Base-by-base conservation (phyloP, 2,888 invertebrate species). In the Aphidius colemani region DNA sequence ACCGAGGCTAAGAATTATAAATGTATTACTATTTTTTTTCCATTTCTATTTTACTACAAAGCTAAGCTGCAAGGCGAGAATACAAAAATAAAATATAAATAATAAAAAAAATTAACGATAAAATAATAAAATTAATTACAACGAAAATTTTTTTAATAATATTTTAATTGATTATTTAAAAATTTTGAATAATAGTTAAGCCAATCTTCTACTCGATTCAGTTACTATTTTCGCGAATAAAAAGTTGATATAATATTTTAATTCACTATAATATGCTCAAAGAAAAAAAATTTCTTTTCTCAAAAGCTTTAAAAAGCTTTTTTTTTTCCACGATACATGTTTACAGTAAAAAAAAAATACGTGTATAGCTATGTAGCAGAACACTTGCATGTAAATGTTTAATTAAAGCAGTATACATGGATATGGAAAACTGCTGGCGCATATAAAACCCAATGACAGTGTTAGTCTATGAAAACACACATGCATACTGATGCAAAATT, bases 301-400 rank as follows among this genome's bases (percentile, higher is more conserved):
- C 30, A 30, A 30, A 30, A 30, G 5, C 5, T 30, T 30, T 40
- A 61, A 49, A 44, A 61, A 56, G 50, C 48, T 55, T 13, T 48
- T 30, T 51, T 7, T 51, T 6, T 10, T 13, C 39, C 13, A 18
- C 13, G 13, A 18, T 18, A 18, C 13, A 18, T 11, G 45, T 13
- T 9, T 13, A 18, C 13, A 18, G 2, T 43, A 41, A 56, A 11
- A 11, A 18, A 39, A n/a, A 61, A 60, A 59, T 59, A 62, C 39
- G 61, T 67, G 65, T 66, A 62, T 66, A 30, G 13, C 2, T 18
- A 18, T 18, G 13, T 30, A 30, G 4, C 5, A 30, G 5, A 30
- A 64, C 67, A 67, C 66, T 66, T 72, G 73, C 68, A 78, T 75
- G 77, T 74, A 78, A 78, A 78, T 78, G 76, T 78, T 78, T 78